phyloP scores from a whole-genome alignment of 2,888 invertebrate species.

The Chrysolina americana region DNA sequence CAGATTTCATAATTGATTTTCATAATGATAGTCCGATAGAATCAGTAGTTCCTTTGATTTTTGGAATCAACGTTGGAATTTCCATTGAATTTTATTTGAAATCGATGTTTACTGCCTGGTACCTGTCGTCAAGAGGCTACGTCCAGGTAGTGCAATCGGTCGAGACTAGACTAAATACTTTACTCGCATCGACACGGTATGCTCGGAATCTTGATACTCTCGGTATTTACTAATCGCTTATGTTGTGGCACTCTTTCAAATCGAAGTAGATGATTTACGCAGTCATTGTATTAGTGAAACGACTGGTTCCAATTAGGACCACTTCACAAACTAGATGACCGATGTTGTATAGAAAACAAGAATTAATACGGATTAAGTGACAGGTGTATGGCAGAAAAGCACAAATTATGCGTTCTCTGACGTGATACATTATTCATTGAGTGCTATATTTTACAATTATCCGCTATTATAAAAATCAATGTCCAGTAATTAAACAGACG shows the following conservation, averaged over 20 bases:
- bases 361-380: conserved; percentile 21
- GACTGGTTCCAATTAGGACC: background rate
- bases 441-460: conserved; percentile 39
- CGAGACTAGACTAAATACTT: background rate
- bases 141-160: background rate
- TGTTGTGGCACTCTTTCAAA: background rate
- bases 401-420: conserved; percentile 28
- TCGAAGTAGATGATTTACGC: conserved; percentile 9
- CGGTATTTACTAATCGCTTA: conserved; percentile 3
- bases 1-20: too few species aligned
- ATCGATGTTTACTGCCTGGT: background rate
- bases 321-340: conserved; percentile 7
- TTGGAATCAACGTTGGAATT: too few species aligned
- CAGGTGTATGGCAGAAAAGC: conserved; percentile 26
- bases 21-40: too few species aligned
- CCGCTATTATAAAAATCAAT: conserved; percentile 34
- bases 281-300: conserved; percentile 12
- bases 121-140: background rate
- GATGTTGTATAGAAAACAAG: conserved; percentile 17
- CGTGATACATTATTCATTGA: conserved; percentile 39
- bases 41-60: too few species aligned
- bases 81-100: background rate
- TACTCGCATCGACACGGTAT: background rate
- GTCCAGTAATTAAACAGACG: conserved; percentile 38
- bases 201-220: background rate